phyloP scores from a whole-genome alignment of 2,888 invertebrate species.

The Steinernema scapterisci region DNA sequence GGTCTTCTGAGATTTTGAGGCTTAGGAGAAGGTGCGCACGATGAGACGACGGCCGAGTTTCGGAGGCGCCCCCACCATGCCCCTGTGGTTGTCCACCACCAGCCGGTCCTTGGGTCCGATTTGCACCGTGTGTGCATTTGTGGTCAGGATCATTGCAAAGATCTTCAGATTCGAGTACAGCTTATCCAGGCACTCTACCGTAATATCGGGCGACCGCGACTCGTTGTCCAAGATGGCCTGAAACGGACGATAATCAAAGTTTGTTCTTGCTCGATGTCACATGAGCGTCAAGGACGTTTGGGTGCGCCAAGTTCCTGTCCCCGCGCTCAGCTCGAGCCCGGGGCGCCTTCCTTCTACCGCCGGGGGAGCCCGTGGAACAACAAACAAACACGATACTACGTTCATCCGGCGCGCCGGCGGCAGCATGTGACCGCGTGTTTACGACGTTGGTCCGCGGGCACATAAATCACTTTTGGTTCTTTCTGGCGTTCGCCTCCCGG shows the following conservation, averaged over 20 bases:
- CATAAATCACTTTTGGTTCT: neutral
- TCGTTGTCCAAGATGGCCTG: constrained; percentile 58
- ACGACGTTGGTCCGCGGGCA: neutral
- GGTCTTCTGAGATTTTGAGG: neutral
- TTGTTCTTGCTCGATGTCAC: neutral
- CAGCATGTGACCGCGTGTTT: constrained; percentile 12
- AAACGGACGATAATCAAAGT: constrained; percentile 27
- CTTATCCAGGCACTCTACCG: constrained; percentile 48
- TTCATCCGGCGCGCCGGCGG: neutral
- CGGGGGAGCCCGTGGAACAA: neutral
- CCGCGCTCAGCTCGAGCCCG: neutral
- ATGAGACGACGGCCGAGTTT: constrained; percentile 45
- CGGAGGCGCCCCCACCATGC: constrained; percentile 53
- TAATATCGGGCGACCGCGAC: constrained; percentile 50
- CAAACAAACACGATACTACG: constrained; percentile 6
- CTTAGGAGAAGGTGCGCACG: constrained; percentile 15
- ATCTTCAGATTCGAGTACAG: constrained; percentile 51
- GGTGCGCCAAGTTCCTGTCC: neutral
- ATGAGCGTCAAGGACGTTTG: constrained; percentile 1
- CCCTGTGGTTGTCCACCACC: constrained; percentile 52
- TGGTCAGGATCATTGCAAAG: constrained; percentile 50
- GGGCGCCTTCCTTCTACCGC: neutral
- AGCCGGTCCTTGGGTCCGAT: constrained; percentile 49
- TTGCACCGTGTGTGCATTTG: constrained; percentile 43
- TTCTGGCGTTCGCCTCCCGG: neutral